Evolutionary conservation across 2,113 vertebrate species (phyloP).

Genomic region (Dicentrarchus labrax): DNA sequence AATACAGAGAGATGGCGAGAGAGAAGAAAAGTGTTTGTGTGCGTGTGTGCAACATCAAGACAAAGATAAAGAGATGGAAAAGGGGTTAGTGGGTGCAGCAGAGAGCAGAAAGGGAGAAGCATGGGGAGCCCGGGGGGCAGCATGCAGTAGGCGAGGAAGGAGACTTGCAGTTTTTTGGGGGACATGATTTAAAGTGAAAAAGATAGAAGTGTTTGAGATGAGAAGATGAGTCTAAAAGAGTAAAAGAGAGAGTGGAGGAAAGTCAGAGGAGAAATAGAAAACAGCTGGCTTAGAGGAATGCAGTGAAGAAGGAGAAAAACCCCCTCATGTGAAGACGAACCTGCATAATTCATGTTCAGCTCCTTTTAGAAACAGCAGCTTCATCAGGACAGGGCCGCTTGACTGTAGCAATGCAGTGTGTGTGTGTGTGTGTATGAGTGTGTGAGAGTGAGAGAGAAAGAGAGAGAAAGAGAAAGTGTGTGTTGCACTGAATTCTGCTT

Average conservation of each 20-base stretch:
- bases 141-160: constrained; percentile 36
- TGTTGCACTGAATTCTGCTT: constrained; percentile 57
- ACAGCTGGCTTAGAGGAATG: constrained; percentile 79
- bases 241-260: constrained; percentile 46
- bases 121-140: constrained; percentile 26
- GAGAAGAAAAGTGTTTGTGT: background rate
- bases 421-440: background rate
- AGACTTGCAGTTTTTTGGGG: constrained; percentile 27
- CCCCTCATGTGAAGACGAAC: constrained; percentile 79
- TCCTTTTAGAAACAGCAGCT: constrained; percentile 88
- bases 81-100: constrained; percentile 59
- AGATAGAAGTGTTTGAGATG: constrained; percentile 65
- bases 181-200: constrained; percentile 57
- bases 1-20: constrained; percentile 11
- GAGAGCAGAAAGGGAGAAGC: constrained; percentile 43
- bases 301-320: constrained; percentile 64
- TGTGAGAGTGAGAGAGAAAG: too few species aligned
- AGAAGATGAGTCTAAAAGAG: constrained; percentile 65
- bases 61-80: constrained; percentile 61
- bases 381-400: constrained; percentile 84
- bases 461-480: constrained; percentile 16
- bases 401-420: constrained; percentile 77
- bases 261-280: constrained; percentile 68
- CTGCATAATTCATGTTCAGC: constrained; percentile 88
- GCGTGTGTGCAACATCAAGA: constrained; percentile 50